Base-by-base conservation (phyloP, 2,888 invertebrate genomes). In the Orchestes rusci region DNA sequence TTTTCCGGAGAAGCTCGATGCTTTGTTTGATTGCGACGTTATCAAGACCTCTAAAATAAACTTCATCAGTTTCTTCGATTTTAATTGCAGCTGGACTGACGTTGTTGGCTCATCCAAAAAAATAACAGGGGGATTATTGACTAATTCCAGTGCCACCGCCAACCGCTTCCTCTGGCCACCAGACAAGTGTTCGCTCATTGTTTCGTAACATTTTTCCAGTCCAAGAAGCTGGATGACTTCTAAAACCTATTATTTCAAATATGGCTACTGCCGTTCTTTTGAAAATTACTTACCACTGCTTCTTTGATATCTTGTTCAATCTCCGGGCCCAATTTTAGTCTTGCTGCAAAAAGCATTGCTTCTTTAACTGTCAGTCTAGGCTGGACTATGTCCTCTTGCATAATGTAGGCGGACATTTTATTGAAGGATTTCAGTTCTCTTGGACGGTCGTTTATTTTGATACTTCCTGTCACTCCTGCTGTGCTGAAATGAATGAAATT, bases 81-180 rank as follows among this genome's bases (percentile, higher is more conserved):
- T n/a, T n/a, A n/a, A n/a, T n/a, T n/a, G n/a, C n/a, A n/a, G n/a
- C n/a, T n/a, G n/a, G 39, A 52, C 75, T 74, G 66, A 85, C 86
- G 83, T 83, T 2, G 86, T 86, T 16, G 87, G 86, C 64, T 87
- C 86, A 64, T 87, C 87, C 55, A 87, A 69, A 64, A 86, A 86
- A 65, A 87, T 82, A 28, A 87, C 76, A 0, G 86, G 85, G 7
- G 87, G 88, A 64, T 88, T 88, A 68, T 83, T 86, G 52, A 88
- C 84, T 42, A 88, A 70, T 64, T 88, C 88, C 52, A 85, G 63
- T 1, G 85, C 87, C 3, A 88, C 77, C 0, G 84, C 79, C 3
- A 88, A 73, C 10, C 88, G 71, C 61, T 86, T 87, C 36, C 78
- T 72, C 67, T 88, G 86, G 1, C 88, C 88, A 2, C 87, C 87